Conservation (phyloP, 2,797 vertebrate genomes). For the Octomys mimax region DNA sequence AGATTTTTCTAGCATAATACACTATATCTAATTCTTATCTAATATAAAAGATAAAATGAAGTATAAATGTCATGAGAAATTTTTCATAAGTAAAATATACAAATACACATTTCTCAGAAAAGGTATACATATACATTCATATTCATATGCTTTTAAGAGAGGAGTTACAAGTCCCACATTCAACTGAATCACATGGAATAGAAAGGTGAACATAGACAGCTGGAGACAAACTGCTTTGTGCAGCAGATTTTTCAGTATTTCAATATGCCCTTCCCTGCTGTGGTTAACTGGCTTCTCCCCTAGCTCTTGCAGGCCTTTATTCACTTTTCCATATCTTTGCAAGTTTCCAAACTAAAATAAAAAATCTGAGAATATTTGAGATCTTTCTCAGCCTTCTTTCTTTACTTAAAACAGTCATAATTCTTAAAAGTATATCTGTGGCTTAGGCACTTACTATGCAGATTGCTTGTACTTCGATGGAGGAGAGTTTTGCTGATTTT, state of each 20-base stretch:
- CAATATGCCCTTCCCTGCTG: accelerated
- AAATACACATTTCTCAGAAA: background rate
- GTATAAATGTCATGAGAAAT: background rate
- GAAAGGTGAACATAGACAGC: background rate
- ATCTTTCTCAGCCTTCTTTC: background rate
- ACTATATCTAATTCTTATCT: background rate
- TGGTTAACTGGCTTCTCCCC: background rate
- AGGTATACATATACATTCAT: background rate
- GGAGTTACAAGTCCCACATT: background rate
- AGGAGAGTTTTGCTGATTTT: background rate
- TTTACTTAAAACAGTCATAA: background rate
- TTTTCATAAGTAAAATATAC: constrained; percentile 35
- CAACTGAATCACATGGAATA: background rate
- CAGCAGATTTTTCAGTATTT: background rate
- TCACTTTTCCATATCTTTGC: background rate
- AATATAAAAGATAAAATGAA: constrained; percentile 24
- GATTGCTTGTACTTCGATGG: background rate
- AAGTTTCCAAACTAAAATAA: background rate
- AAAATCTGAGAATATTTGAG: background rate
- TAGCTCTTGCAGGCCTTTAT: background rate
- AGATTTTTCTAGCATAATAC: constrained; percentile 45
- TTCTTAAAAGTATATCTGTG: background rate
- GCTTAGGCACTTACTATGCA: background rate
- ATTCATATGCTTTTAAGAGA: background rate
- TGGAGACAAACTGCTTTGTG: background rate